Conservation (phyloP, 2,888 invertebrate species). For the Meteorus cinctellus region DNA sequence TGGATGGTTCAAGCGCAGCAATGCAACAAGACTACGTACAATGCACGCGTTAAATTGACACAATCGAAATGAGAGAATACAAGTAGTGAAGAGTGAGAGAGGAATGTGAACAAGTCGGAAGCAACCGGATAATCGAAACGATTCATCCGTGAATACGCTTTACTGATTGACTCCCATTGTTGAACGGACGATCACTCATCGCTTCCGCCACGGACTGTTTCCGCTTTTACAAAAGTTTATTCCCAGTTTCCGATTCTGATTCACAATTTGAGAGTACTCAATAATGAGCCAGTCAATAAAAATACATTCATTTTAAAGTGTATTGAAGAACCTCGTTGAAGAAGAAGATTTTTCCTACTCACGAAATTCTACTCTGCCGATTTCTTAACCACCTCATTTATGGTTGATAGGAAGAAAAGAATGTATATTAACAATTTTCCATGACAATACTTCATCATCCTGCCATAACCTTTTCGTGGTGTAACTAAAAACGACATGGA, state of each 20-base stretch:
- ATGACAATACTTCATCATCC: background rate
- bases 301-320: background rate
- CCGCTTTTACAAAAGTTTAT: slow-evolving; percentile 57
- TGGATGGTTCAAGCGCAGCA: slow-evolving; percentile 15
- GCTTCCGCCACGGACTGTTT: slow-evolving; percentile 62
- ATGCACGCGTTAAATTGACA: background rate
- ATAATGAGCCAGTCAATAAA: slow-evolving; percentile 24
- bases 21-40: background rate
- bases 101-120: slow-evolving; percentile 22
- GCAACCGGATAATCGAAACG: slow-evolving; percentile 65
- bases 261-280: slow-evolving; percentile 38
- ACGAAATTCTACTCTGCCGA: too few relatives aligned
- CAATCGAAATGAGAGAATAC: slow-evolving; percentile 8
- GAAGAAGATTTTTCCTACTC: background rate
- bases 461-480: background rate
- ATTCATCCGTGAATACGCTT: slow-evolving; percentile 66
- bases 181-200: slow-evolving; percentile 65
- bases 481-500: background rate
- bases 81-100: slow-evolving; percentile 10
- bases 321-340: too few relatives aligned
- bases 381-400: too few relatives aligned
- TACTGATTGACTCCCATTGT: slow-evolving; percentile 71
- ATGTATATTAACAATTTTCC: background rate
- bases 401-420: background rate
- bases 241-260: slow-evolving; percentile 49